phyloP scores from a whole-genome alignment of 1,140 invertebrate genomes.

The Anastatus disparis region DNA sequence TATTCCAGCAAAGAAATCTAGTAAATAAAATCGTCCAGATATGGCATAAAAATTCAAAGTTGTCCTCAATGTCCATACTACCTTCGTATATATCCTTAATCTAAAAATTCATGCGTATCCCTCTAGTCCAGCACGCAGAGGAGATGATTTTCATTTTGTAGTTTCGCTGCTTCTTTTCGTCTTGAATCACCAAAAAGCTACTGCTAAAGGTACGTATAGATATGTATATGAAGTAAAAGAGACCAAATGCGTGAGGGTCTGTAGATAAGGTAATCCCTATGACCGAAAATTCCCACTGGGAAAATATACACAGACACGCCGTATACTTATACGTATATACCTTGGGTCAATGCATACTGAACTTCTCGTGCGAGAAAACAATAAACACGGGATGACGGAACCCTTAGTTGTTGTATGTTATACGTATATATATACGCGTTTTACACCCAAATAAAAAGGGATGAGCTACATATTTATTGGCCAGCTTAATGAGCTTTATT shows the following conservation, averaged over 20 bases:
- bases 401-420: too few species aligned
- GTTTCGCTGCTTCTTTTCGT: too few species aligned
- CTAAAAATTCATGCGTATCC: conserved; percentile 43
- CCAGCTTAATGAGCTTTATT: conserved; percentile 14
- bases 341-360: conserved; percentile 44
- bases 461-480: conserved; percentile 37
- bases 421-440: too few species aligned
- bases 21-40: not conserved
- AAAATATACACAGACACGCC: too few species aligned
- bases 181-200: too few species aligned
- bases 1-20: too few species aligned
- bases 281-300: conserved; percentile 57
- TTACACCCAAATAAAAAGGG: conserved; percentile 50
- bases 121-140: conserved; percentile 45
- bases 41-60: conserved; percentile 15
- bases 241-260: conserved; percentile 54
- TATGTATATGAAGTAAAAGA: conserved; percentile 39
- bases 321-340: conserved; percentile 50
- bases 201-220: conserved; percentile 46
- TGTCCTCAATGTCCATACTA: conserved; percentile 19
- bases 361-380: conserved; percentile 53
- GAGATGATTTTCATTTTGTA: too few species aligned
- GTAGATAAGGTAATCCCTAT: conserved; percentile 66
- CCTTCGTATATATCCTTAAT: too few species aligned
- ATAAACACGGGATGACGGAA: conserved; percentile 55